A percentile compares a stretch with the other conserved stretches of the same genome.
Evolutionary conservation across 2,888 invertebrate species (phyloP).

Genomic region (Molorchus minor): DNA sequence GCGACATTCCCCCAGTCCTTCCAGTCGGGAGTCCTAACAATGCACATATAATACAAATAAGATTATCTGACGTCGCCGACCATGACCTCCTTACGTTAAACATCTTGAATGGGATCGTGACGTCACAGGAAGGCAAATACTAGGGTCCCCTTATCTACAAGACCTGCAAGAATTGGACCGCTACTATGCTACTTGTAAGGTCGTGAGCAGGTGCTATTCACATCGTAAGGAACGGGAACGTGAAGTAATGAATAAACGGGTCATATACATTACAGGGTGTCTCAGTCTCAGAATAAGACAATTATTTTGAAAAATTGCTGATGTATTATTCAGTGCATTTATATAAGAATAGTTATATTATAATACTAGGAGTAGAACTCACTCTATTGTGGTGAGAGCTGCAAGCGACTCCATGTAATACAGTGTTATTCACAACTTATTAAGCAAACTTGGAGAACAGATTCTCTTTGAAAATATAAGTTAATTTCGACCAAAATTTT

Average conservation of each 20-base stretch:
- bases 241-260: slow-evolving; percentile 15
- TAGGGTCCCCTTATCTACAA: slow-evolving; percentile 22
- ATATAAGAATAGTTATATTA: too few species aligned
- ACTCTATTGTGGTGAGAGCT: too few species aligned
- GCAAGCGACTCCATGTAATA: too few species aligned
- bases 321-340: too few species aligned
- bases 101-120: slow-evolving; percentile 24
- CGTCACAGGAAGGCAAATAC: slow-evolving; percentile 17
- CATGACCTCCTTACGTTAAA: slow-evolving; percentile 13
- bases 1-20: slow-evolving; percentile 16
- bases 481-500: too few species aligned
- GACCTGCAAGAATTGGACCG: slow-evolving; percentile 13
- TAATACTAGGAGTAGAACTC: too few species aligned
- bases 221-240: slow-evolving; percentile 9
- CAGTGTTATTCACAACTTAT: too few species aligned
- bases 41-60: slow-evolving; percentile 3
- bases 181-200: slow-evolving; percentile 9
- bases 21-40: not conserved
- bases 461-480: too few species aligned
- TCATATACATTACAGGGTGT: too few species aligned
- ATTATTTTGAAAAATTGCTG: too few species aligned
- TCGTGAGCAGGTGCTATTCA: slow-evolving; percentile 16
- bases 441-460: too few species aligned
- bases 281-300: too few species aligned
- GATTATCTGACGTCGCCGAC: slow-evolving; percentile 11